Evolutionary conservation across 2,888 invertebrate genomes (phyloP), one percentile per base, ranked within the genome.

Genomic region (Xestia ashworthii): DNA sequence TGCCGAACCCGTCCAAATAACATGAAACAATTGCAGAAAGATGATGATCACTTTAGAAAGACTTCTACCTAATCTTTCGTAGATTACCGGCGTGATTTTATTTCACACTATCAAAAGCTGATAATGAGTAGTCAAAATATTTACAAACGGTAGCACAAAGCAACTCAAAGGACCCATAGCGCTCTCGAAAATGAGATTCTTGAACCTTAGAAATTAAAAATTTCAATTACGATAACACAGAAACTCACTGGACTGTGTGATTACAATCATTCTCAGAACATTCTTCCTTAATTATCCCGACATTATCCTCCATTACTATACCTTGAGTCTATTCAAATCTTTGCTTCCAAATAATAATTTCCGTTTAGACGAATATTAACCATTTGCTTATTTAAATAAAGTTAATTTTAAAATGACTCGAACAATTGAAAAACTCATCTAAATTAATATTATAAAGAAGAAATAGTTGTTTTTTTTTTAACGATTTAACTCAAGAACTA

Each of bases 141-240:
- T 41, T 64, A 6, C 0, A n/a, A 65, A 44, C 25, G 1, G 16
- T 1, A 41, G 5, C 32, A 32, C 19, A 9, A 5, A 19, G 25
- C 3, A 19, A 50, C 1, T 6, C 9, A 50, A 78, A 50, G n/a
- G 41, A 50, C 3, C 12, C 32, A 73, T 12, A 53, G 14, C 12
- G 14, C 16, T 53, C 25, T 25, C 44, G 19, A 62, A 79, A 67
- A 58, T 14, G 22, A 19, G n/a, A 62, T 58, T 41, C 48, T 62
- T 55, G 44, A 58, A 48, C 38, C n/a, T 3, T 22, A 41, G 32
- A 58, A 69, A 78, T 81, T 53, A 71, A 78, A 71, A 65, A 38
- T 25, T 60, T 75, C 74, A 65, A 82, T 84, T 80, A 74, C n/a
- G 60, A 69, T 38, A 80, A 46, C 70, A 66, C 66, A 74, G 22